Evolutionary conservation across 2,888 invertebrate species (phyloP), one percentile per base, ranked within the genome.

Genomic region (Corythucha ciliata): DNA sequence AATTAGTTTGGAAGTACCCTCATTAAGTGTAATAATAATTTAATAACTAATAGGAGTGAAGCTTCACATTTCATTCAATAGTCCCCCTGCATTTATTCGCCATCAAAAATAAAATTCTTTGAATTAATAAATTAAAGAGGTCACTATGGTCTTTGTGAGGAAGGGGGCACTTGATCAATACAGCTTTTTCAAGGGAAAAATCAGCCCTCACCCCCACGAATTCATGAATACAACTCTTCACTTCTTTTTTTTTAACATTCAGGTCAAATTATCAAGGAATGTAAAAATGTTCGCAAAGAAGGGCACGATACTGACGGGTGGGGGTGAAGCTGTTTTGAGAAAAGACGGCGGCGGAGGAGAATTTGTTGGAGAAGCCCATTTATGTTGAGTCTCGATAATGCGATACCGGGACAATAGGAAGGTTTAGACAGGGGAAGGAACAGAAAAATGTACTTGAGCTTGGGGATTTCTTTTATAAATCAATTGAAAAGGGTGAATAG

Each of bases 401-500:
- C 50, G 50, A 50, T 50, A 50, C 42, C n/a, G 50, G 50, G 42
- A 50, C 50, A 50, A 50, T 42, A 44, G 42, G 44, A 50, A 50
- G 50, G 42, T 50, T 50, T 50, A 42, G 42, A 50, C 42, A 26
- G 26, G 34, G 34, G 25, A 34, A 50, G 42, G 50, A 50, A 50
- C 50, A 50, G 50, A 50, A 50, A 50, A 50, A 50, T 50, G 50
- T 50, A 50, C 50, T 50, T 34, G 42, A 50, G 50, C 50, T 41
- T 39, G 44, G 42, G 50, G 50, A 42, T 50, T 50, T 50, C 50
- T 50, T 50, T 50, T 50, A 50, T 42, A 50, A 50, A 50, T 50
- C 50, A 42, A 50, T 50, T 50, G 50, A 50, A 50, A 39, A 50
- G 34, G 44, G 41, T 50, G 50, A 50, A 50, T 50, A 42, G 45